Percentiles rank a stretch among this genome's conserved stretches.
Conservation (phyloP, 2,113 vertebrate genomes). For the Nerophis ophidion region DNA sequence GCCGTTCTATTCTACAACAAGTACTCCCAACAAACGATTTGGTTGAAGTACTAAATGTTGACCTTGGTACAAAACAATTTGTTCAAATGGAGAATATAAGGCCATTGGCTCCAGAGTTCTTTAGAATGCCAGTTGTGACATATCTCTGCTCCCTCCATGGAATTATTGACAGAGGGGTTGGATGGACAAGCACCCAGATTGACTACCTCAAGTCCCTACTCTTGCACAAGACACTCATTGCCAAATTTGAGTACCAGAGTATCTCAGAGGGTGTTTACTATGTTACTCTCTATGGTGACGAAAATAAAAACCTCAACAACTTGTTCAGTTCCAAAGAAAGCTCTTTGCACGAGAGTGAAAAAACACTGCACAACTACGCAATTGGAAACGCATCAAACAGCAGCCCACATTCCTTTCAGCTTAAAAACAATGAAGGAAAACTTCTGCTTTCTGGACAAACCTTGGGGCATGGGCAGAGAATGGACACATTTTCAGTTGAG, state of each 20-base stretch:
- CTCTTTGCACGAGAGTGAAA: constrained; percentile 53
- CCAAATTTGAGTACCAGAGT: constrained; percentile 81
- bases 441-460: neutral
- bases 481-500: constrained; percentile 24
- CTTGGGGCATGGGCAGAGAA: constrained; percentile 6
- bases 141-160: constrained; percentile 83
- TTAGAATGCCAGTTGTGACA: constrained; percentile 88
- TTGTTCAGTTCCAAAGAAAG: constrained; percentile 71
- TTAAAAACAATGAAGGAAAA: constrained; percentile 4
- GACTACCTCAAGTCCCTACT: constrained; percentile 74
- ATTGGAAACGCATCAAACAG: constrained; percentile 9
- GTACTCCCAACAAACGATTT: constrained; percentile 56
- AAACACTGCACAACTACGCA: constrained; percentile 27
- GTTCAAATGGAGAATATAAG: constrained; percentile 72
- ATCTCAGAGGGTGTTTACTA: constrained; percentile 84
- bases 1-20: constrained; percentile 83
- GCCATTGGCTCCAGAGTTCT: constrained; percentile 75
- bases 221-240: constrained; percentile 73
- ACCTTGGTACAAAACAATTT: constrained; percentile 82
- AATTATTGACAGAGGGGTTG: constrained; percentile 72
- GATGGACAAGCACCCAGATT: constrained; percentile 76
- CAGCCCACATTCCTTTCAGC: constrained; percentile 4
- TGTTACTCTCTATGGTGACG: constrained; percentile 79
- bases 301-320: constrained; percentile 77
- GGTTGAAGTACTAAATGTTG: constrained; percentile 83